These are phyloP conservation scores for Acanthurus leucopareius DNA, from an alignment of 2,797 vertebrate genomes.

Conservation along the genomic window DNA sequence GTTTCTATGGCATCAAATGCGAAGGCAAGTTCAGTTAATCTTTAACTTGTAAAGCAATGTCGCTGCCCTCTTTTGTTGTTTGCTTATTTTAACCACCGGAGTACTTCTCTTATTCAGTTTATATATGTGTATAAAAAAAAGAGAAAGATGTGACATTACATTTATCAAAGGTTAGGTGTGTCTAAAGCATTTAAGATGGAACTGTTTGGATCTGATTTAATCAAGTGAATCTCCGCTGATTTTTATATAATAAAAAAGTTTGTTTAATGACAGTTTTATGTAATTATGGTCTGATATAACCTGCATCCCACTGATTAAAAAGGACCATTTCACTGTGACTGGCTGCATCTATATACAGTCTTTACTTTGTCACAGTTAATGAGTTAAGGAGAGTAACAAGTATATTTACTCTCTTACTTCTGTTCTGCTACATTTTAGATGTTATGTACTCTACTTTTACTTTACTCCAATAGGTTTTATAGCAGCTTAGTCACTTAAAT, in stretches of 20 bases:
- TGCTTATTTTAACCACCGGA: neutral
- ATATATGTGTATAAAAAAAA: neutral
- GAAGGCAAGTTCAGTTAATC: conserved; percentile 32
- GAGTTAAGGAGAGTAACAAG: neutral
- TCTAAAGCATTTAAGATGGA: neutral
- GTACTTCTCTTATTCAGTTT: neutral
- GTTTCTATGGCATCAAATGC: conserved; percentile 5
- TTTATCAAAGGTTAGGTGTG: neutral
- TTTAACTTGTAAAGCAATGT: conserved; percentile 18
- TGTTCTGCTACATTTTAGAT: too few species aligned
- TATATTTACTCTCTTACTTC: neutral
- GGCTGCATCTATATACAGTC: neutral
- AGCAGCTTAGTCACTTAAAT: too few species aligned
- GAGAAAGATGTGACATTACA: neutral
- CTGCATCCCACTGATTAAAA: neutral
- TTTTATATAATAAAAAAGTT: neutral
- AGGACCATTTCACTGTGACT: neutral
- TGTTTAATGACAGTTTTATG: neutral
- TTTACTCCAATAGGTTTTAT: too few species aligned
- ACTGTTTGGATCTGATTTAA: conserved; percentile 1
- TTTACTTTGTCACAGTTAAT: too few species aligned
- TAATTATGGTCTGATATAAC: neutral
- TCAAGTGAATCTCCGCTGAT: neutral
- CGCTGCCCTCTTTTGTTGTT: neutral
- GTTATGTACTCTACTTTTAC: too few species aligned